Conservation (phyloP, 2,797 vertebrate species). For the Malacoraja senta region DNA sequence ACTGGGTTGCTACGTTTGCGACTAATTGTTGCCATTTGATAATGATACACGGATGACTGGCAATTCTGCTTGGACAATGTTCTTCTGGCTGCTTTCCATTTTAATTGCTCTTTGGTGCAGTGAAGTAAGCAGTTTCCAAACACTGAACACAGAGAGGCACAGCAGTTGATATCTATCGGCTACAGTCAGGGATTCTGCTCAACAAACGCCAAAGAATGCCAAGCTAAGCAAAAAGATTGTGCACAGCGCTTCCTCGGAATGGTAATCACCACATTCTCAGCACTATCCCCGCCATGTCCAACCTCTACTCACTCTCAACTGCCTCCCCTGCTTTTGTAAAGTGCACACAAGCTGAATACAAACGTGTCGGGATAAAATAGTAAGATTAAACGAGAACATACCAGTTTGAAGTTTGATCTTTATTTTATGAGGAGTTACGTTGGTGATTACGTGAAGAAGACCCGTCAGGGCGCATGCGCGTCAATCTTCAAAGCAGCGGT, state of each 20-base stretch:
- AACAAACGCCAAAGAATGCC: neutral
- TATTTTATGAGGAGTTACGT: too few species aligned
- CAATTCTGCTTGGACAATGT: neutral
- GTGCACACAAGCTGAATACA: neutral
- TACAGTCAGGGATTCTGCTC: neutral
- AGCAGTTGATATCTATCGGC: neutral
- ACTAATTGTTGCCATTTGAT: neutral
- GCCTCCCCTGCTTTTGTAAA: neutral
- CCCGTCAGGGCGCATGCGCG: too few species aligned
- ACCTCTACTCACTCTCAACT: neutral
- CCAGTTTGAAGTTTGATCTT: too few species aligned
- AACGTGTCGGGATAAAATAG: neutral
- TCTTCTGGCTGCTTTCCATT: neutral
- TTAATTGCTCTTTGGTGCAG: neutral
- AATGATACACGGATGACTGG: neutral
- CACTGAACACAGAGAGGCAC: neutral
- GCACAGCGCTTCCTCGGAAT: neutral
- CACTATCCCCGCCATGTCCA: neutral
- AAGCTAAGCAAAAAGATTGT: constrained; percentile 13
- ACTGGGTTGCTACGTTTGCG: too few species aligned
- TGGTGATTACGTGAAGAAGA: too few species aligned
- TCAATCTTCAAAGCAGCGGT: too few species aligned
- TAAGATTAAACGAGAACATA: too few species aligned
- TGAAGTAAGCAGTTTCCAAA: constrained; percentile 1
- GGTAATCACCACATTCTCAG: neutral